A percentile compares a stretch with the other conserved stretches of the same genome.
Evolutionary conservation across 2,797 vertebrate species (phyloP).

Genomic region (Scarus forsteni): DNA sequence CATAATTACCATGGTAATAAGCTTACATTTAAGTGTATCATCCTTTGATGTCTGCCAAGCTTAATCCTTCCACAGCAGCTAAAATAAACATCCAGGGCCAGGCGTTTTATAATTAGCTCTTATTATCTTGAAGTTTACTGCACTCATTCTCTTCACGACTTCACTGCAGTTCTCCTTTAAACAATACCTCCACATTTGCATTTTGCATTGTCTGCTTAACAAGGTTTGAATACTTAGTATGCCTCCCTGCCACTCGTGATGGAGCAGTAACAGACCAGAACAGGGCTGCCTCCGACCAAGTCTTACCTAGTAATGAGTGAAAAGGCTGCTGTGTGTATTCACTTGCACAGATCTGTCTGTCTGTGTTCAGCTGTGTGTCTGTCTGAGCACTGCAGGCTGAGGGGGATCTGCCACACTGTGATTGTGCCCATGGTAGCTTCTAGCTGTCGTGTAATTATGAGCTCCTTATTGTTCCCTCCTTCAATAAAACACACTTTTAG

Average conservation of each 20-base stretch:
- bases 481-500: conserved; percentile 46
- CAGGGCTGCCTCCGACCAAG: conserved; percentile 36
- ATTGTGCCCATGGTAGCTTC: conserved; percentile 55
- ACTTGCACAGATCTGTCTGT: conserved; percentile 29
- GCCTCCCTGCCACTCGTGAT: conserved; percentile 11
- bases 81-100: conserved; percentile 51
- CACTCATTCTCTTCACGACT: conserved; percentile 35
- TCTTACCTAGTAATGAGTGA: conserved; percentile 44
- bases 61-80: conserved; percentile 45
- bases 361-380: not conserved
- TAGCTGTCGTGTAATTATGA: conserved; percentile 52
- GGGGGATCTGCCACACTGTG: conserved; percentile 42
- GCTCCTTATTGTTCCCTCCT: conserved; percentile 36
- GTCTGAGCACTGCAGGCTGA: conserved; percentile 25
- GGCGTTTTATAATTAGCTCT: conserved; percentile 61
- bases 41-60: conserved; percentile 54
- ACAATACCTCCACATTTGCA: conserved; percentile 55
- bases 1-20: conserved; percentile 32
- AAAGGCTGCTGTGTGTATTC: conserved; percentile 38
- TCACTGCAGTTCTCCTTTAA: conserved; percentile 28
- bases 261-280: conserved; percentile 24
- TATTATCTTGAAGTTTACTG: conserved; percentile 59
- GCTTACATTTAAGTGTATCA: conserved; percentile 40
- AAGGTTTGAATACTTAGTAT: conserved; percentile 43
- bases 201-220: conserved; percentile 58